These are phyloP conservation scores for Drosophila fungiperda DNA, from an alignment of 2,888 invertebrate genomes.

Conservation along the genomic window DNA sequence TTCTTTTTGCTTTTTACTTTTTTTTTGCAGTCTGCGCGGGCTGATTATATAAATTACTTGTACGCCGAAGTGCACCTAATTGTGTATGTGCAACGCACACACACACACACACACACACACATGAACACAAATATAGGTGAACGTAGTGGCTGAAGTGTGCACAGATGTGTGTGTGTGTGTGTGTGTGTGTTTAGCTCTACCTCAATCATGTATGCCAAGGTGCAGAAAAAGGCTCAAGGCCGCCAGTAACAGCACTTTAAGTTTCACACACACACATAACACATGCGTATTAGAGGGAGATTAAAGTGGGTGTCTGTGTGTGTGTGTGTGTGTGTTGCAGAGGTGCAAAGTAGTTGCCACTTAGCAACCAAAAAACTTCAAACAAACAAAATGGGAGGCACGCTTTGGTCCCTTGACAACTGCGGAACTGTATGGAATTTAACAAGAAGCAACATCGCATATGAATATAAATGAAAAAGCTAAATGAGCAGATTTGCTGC, in stretches of 20 bases:
- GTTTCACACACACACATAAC: conserved; percentile 30
- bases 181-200: conserved; percentile 29
- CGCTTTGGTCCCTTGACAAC: conserved; percentile 54
- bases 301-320: conserved; percentile 4
- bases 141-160: conserved; percentile 21
- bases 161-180: conserved; percentile 16
- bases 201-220: conserved; percentile 69
- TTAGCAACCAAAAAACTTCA: conserved; percentile 62
- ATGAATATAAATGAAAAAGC: conserved; percentile 24
- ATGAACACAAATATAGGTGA: not conserved
- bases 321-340: conserved; percentile 52
- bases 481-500: conserved; percentile 16
- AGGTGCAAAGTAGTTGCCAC: conserved; percentile 80
- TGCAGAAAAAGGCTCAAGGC: conserved; percentile 70
- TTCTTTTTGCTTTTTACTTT: not conserved
- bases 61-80: conserved; percentile 34
- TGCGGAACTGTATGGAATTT: conserved; percentile 55
- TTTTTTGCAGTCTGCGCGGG: conserved; percentile 2
- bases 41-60: conserved; percentile 47
- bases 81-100: conserved; percentile 22
- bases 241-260: conserved; percentile 56
- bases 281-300: conserved; percentile 1
- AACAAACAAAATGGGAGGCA: conserved; percentile 56
- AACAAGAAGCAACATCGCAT: conserved; percentile 6
- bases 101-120: not conserved